Conservation (phyloP, 2,797 vertebrate species). For the Sebastes kiyomatsui region DNA sequence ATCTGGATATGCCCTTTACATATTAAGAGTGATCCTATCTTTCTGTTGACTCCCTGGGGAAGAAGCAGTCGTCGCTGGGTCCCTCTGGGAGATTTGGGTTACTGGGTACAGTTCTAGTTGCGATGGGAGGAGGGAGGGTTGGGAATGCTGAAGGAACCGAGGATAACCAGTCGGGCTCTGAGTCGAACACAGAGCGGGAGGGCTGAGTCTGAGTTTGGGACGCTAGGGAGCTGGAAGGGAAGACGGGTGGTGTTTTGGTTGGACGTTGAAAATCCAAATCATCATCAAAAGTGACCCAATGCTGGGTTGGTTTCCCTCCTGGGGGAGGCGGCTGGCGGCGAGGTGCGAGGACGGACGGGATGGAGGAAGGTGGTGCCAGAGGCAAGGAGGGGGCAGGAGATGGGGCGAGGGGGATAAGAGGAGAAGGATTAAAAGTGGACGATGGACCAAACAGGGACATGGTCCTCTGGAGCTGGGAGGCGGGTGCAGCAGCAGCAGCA, state of each 20-base stretch:
- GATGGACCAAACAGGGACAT: slow-evolving; percentile 54
- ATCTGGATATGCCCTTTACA: slow-evolving; percentile 64
- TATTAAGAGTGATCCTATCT: slow-evolving; percentile 69
- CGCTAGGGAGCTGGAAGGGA: slow-evolving; percentile 45
- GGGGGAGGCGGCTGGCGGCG: slow-evolving; percentile 48
- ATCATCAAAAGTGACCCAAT: slow-evolving; percentile 97
- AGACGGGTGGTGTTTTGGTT: slow-evolving; percentile 49
- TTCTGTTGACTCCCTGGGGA: slow-evolving; percentile 85
- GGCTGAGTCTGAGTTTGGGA: slow-evolving; percentile 70
- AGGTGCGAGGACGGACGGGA: slow-evolving; percentile 36
- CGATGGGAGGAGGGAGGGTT: slow-evolving; percentile 81
- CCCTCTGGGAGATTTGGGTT: slow-evolving; percentile 72
- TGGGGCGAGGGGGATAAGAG: slow-evolving; percentile 21
- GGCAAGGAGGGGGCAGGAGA: slow-evolving; percentile 55
- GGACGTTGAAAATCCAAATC: slow-evolving; percentile 67
- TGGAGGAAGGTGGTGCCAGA: slow-evolving; percentile 36
- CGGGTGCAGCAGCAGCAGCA: slow-evolving; percentile 18
- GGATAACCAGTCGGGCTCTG: slow-evolving; percentile 81
- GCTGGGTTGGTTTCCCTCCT: slow-evolving; percentile 75
- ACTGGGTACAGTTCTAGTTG: slow-evolving; percentile 78
- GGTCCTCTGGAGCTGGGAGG: slow-evolving; percentile 58
- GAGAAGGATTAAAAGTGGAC: slow-evolving; percentile 35
- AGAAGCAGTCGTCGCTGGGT: slow-evolving; percentile 71
- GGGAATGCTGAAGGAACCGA: slow-evolving; percentile 75
- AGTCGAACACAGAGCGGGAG: slow-evolving; percentile 67